Percentiles rank a stretch among this genome's conserved stretches.
Evolutionary conservation across 1,140 invertebrate genomes (phyloP).

Genomic region (Drosophila paulistorum): DNA sequence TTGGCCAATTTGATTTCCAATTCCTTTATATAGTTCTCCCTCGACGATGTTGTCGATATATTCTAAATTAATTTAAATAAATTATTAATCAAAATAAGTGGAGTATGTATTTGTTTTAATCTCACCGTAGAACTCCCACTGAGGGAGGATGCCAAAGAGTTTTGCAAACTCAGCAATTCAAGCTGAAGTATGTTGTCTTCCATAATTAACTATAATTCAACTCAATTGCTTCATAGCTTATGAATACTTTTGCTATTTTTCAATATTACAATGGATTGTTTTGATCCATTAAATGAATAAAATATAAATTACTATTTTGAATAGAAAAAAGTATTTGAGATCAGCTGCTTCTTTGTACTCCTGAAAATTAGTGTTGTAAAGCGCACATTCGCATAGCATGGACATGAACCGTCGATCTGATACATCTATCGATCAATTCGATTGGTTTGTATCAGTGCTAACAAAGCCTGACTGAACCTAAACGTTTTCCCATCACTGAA

Average conservation of each 20-base stretch:
- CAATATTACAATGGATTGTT: too few relatives aligned
- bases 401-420: background rate
- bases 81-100: background rate
- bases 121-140: background rate
- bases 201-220: background rate
- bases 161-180: background rate
- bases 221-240: too few relatives aligned
- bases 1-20: slow-evolving; percentile 12
- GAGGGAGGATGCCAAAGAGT: background rate
- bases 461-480: background rate
- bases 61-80: background rate
- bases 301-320: background rate
- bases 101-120: background rate
- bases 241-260: too few relatives aligned
- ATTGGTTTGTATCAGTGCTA: background rate
- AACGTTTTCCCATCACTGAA: background rate
- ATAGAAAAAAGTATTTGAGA: background rate
- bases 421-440: background rate
- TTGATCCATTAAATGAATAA: too few relatives aligned
- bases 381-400: background rate
- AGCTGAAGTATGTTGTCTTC: background rate
- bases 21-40: slow-evolving; percentile 7
- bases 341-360: background rate
- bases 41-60: background rate
- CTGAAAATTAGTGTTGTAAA: background rate